phyloP scores from a whole-genome alignment of 2,888 invertebrate species.

The Heteromurus nitidus region DNA sequence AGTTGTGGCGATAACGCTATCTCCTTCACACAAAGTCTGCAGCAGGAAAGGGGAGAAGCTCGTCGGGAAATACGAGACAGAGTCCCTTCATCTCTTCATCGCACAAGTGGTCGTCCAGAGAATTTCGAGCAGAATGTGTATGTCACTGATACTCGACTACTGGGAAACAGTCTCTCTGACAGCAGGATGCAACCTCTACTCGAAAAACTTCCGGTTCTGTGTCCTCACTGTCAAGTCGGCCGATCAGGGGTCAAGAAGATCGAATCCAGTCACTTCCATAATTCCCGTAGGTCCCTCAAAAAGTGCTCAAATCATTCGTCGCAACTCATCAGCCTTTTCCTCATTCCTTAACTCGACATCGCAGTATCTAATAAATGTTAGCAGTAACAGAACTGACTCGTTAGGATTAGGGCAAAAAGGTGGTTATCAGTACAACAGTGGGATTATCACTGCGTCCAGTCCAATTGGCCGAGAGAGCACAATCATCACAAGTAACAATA shows the following conservation, averaged over 20 bases:
- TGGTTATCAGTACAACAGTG: slow-evolving; percentile 36
- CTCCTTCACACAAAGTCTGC: too few species aligned
- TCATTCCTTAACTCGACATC: slow-evolving; percentile 47
- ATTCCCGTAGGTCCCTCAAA: slow-evolving; percentile 44
- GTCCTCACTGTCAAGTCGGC: slow-evolving; percentile 71
- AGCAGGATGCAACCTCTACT: slow-evolving; percentile 72
- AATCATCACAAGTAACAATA: slow-evolving; percentile 33
- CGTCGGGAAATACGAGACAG: slow-evolving; percentile 17
- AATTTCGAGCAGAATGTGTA: slow-evolving; percentile 71
- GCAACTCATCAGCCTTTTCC: slow-evolving; percentile 36
- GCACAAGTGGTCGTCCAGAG: not conserved
- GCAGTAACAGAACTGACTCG: slow-evolving; percentile 6
- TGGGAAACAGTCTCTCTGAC: slow-evolving; percentile 72
- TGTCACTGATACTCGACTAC: slow-evolving; percentile 71
- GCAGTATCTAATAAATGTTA: slow-evolving; percentile 38
- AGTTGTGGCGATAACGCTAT: too few species aligned
- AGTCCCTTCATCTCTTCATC: slow-evolving; percentile 2
- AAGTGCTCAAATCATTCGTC: slow-evolving; percentile 51
- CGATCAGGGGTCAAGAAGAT: slow-evolving; percentile 59
- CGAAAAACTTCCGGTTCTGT: slow-evolving; percentile 71
- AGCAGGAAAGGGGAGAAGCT: not conserved
- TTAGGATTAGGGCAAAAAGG: slow-evolving; percentile 7
- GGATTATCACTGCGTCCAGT: slow-evolving; percentile 43
- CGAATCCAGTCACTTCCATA: slow-evolving; percentile 24
- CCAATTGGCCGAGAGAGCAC: slow-evolving; percentile 10